Evolutionary conservation across 2,113 vertebrate species (phyloP).

Genomic region (Acanthochromis polyacanthus): DNA sequence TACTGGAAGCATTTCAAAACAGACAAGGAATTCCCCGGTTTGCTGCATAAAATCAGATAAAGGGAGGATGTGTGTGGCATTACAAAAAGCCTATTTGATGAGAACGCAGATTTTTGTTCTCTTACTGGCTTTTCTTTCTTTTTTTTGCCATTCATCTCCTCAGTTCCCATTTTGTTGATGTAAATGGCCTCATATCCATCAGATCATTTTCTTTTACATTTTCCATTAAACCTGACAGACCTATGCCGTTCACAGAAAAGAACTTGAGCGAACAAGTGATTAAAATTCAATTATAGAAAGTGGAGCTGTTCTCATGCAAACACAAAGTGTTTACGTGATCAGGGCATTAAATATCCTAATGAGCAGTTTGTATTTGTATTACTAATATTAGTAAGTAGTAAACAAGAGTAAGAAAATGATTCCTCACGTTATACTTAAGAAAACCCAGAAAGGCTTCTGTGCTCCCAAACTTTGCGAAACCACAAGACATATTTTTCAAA

Average conservation of each 20-base stretch:
- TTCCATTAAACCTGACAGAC: background rate
- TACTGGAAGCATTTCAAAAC: background rate
- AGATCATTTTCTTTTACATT: background rate
- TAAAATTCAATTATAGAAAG: background rate
- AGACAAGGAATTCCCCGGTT: slow-evolving; percentile 1
- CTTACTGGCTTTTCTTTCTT: background rate
- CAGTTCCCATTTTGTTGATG: background rate
- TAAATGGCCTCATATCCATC: background rate
- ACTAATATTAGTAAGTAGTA: background rate
- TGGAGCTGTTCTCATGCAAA: background rate
- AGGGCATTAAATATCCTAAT: background rate
- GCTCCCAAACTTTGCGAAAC: background rate
- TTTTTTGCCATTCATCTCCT: background rate
- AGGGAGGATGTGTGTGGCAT: background rate
- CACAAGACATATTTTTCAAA: background rate
- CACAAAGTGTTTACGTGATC: background rate
- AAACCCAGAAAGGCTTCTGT: background rate
- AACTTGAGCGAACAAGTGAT: background rate
- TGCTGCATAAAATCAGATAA: background rate
- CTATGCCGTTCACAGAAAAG: background rate
- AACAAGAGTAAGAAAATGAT: too few species aligned
- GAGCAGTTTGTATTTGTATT: background rate
- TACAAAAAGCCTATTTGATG: background rate
- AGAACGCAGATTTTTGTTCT: slow-evolving; percentile 2
- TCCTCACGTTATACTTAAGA: background rate